Evolutionary conservation across 2,888 invertebrate species (phyloP).

Genomic region (Tetramorium bicarinatum): DNA sequence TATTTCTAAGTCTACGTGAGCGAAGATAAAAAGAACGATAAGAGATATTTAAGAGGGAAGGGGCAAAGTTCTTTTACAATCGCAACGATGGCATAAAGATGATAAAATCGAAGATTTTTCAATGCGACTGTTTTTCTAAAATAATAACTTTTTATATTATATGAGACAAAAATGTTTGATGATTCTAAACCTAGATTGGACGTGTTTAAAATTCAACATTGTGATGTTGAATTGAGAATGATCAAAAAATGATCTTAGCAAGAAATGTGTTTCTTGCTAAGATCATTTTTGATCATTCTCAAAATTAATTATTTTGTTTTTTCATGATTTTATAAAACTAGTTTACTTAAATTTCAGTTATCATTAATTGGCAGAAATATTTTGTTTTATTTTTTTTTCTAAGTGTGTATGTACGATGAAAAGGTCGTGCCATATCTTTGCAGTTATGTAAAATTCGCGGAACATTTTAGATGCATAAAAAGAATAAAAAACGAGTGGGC

Average conservation of each 20-base stretch:
- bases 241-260: too few species aligned
- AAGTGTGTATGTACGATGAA: background rate
- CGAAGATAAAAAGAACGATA: background rate
- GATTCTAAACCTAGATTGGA: background rate
- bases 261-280: background rate
- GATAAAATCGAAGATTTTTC: background rate
- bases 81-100: background rate
- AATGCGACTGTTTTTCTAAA: background rate
- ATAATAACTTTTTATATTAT: background rate
- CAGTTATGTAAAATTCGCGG: background rate
- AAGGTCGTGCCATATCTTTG: background rate
- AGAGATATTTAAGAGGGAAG: background rate
- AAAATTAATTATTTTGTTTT: background rate
- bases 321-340: background rate
- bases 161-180: background rate
- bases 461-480: slow-evolving; percentile 1
- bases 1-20: background rate
- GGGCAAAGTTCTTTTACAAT: background rate
- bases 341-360: background rate
- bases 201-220: background rate
- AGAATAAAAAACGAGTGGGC: background rate
- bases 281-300: background rate
- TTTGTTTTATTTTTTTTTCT: background rate
- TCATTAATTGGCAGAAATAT: background rate
- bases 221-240: too few species aligned